These are phyloP conservation scores for Ephestia elutella DNA, from an alignment of 1,140 invertebrate genomes.

Conservation along the genomic window DNA sequence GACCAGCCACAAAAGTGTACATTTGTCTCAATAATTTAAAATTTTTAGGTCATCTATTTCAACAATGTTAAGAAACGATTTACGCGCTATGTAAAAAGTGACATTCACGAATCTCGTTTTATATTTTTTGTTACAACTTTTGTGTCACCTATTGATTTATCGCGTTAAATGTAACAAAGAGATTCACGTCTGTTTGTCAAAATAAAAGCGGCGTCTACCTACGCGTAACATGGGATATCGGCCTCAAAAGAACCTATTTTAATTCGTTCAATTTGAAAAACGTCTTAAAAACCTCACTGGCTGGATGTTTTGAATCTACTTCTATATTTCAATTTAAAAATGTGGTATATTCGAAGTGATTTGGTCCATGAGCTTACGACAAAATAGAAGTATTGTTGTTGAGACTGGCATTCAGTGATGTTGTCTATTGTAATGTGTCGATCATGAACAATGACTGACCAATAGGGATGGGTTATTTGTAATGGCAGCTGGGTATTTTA, in stretches of 20 bases:
- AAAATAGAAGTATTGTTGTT: constrained; percentile 55
- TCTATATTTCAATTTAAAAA: constrained; percentile 17
- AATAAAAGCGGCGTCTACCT: constrained; percentile 58
- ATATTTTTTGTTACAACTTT: constrained; percentile 35
- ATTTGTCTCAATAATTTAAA: not conserved
- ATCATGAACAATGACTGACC: constrained; percentile 66
- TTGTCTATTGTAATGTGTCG: constrained; percentile 45
- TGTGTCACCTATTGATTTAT: constrained; percentile 55
- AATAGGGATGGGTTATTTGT: constrained; percentile 53
- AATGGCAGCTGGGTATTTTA: constrained; percentile 61
- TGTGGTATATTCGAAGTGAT: constrained; percentile 43
- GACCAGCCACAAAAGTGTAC: not conserved
- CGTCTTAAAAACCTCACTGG: not conserved
- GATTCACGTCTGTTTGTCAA: constrained; percentile 59
- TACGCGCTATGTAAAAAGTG: constrained; percentile 16
- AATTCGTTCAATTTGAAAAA: constrained; percentile 6
- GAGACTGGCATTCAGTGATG: constrained; percentile 55
- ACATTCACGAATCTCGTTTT: constrained; percentile 27
- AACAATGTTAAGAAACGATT: not conserved
- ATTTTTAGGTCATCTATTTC: not conserved
- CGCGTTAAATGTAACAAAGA: constrained; percentile 54
- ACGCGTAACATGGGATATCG: constrained; percentile 49
- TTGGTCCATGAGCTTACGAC: constrained; percentile 42
- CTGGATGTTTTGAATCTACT: not conserved
- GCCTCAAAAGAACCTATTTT: constrained; percentile 10